Base-by-base conservation (phyloP, 2,797 vertebrate species). In the Molossus molossus region DNA sequence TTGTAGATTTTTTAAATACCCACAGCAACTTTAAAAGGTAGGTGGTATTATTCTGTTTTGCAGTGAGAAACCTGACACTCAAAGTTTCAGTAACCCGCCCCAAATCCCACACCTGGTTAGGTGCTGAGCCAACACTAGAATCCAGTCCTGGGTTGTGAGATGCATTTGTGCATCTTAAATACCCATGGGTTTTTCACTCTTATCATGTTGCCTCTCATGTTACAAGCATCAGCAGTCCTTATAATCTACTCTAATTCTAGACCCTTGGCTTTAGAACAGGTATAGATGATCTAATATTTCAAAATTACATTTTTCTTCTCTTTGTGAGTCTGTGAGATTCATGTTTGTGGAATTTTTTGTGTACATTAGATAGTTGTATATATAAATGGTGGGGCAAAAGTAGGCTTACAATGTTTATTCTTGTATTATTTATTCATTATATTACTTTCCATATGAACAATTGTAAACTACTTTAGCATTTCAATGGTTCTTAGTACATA, bases 61-160 rank as follows among this genome's bases (percentile, higher is more conserved):
- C 57, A 91, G 0, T 67, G 48, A 95, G 73, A 96, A 94, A 82
- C n/a, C 45, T 75, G 13, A 79, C 86, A 75, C 27, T 84, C 14
- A 88, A 25, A 75, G 37, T 25, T 97, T 93, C 83, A 96, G 69
- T 83, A 96, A 92, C 27, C 14, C 84, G 25, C 17, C 45, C 53
- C n/a, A 95, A 60, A 82, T 85, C 15, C 13, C 29, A 64, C 1
- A n/a, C 33, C 17, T 82, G 60, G 15, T 62, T 50, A 93, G 40
- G 11, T 87, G 48, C 50, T 87, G 53, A 93, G 40, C 53, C 40
- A 69, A 10, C 91, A 37, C 37, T 93, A 86, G 75, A 93, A n/a
- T 13, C 53, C 33, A 81, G 5, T 53, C 48, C 67, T 93, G 77
- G 45, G 27, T 94, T 95, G 82, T 69, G 37, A 75, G 40, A 77